phyloP scores from a whole-genome alignment of 2,113 vertebrate species.

The Poecile atricapillus region DNA sequence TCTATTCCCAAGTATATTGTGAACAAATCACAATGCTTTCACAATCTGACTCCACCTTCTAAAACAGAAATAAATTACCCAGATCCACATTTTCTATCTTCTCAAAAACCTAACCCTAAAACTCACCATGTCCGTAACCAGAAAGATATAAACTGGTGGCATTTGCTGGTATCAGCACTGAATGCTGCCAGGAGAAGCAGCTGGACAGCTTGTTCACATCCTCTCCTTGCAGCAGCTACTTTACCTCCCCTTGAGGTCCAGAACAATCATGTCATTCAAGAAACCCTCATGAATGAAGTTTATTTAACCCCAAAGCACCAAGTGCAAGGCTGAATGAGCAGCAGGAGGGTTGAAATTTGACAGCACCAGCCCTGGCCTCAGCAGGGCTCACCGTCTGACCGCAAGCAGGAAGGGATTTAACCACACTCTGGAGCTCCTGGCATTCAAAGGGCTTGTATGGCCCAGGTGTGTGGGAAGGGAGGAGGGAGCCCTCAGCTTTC shows the following conservation, averaged over 20 bases:
- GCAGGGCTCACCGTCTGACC: background rate
- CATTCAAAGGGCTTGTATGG: fast-evolving
- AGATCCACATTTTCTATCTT: background rate
- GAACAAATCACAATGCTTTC: fast-evolving
- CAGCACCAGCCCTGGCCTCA: background rate
- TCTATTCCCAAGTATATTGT: background rate
- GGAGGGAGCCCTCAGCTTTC: fast-evolving
- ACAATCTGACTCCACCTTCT: background rate
- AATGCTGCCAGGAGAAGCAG: background rate
- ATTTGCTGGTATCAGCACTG: background rate
- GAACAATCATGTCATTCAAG: background rate
- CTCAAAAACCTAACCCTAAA: background rate
- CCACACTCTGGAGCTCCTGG: fast-evolving
- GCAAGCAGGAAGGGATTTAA: background rate
- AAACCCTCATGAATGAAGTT: fast-evolving
- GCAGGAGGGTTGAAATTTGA: background rate
- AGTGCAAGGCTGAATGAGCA: background rate
- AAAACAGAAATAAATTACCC: background rate
- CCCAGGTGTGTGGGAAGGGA: fast-evolving
- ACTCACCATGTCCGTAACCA: background rate
- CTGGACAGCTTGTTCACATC: background rate
- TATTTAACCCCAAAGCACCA: background rate
- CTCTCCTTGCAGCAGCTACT: background rate
- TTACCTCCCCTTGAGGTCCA: background rate
- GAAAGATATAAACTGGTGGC: background rate